Percentiles rank a stretch among this genome's conserved stretches.
Evolutionary conservation across 2,113 vertebrate species (phyloP).

Genomic region (Colaptes auratus): DNA sequence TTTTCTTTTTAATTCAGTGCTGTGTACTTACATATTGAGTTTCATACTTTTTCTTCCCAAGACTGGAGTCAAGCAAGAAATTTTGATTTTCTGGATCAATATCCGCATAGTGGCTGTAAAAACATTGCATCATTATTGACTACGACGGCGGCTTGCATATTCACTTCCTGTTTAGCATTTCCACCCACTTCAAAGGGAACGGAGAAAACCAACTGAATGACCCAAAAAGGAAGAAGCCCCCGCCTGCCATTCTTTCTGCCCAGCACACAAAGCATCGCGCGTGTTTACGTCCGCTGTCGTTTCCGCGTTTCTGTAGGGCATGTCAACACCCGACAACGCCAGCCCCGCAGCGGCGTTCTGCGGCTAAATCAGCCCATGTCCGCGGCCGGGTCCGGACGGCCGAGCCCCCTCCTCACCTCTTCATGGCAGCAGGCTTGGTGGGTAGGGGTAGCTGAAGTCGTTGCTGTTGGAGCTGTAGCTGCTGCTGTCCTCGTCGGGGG

Average conservation of each 20-base stretch:
- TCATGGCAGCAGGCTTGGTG: conserved; percentile 82
- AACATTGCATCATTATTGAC: not conserved
- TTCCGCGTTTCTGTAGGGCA: accelerated
- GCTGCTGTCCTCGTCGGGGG: conserved; percentile 88
- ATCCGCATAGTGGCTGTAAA: conserved; percentile 83
- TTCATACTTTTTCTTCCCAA: conserved; percentile 94
- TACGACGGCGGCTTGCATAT: accelerated
- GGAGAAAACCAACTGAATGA: accelerated
- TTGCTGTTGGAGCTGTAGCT: conserved; percentile 89
- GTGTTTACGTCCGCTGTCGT: not conserved
- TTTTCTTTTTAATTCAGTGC: not conserved
- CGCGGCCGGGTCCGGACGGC: too few relatives aligned
- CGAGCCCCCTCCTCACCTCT: conserved; percentile 83
- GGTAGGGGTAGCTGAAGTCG: conserved; percentile 83
- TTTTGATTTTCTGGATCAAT: conserved; percentile 93
- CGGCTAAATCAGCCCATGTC: too few relatives aligned
- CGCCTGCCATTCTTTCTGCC: accelerated
- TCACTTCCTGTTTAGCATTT: not conserved
- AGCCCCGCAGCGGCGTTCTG: not conserved
- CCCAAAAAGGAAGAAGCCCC: not conserved
- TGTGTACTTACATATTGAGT: conserved; percentile 91
- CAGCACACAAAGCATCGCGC: accelerated
- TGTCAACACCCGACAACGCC: not conserved
- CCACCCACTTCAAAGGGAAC: not conserved
- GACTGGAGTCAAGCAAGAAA: conserved; percentile 86